Conservation (phyloP, 35 echinoderm and acorn worm genomes). For the Ptychodera flava region DNA sequence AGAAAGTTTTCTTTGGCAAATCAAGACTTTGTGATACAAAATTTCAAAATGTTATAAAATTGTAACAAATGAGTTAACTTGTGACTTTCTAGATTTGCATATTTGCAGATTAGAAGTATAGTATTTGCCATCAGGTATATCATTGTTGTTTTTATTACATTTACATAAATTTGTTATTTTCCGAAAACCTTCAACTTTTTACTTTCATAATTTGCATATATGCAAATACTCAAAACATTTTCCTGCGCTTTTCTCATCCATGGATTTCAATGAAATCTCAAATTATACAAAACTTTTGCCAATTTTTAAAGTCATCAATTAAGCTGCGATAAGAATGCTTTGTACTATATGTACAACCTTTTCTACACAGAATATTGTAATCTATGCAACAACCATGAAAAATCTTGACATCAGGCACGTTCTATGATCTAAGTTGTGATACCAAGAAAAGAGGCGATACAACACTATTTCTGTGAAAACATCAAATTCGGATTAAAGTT, state of each 20-base stretch:
- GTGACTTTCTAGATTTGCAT: neutral
- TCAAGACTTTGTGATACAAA: too few relatives aligned
- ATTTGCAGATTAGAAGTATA: neutral
- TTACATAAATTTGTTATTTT: too few relatives aligned
- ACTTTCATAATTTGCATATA: conserved; percentile 2
- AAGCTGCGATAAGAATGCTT: neutral
- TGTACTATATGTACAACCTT: neutral
- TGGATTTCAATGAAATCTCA: neutral
- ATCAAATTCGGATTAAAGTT: too few relatives aligned
- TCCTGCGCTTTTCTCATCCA: too few relatives aligned
- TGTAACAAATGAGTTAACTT: neutral
- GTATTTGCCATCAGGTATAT: neutral
- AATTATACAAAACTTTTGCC: neutral
- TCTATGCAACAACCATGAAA: neutral
- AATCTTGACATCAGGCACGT: neutral
- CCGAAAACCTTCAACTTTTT: too few relatives aligned
- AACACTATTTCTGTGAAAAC: too few relatives aligned
- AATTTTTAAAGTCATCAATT: neutral
- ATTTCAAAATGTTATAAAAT: neutral
- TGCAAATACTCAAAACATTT: too few relatives aligned
- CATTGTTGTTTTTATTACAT: neutral
- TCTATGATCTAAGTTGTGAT: too few relatives aligned
- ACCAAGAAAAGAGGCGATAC: too few relatives aligned
- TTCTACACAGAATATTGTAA: neutral
- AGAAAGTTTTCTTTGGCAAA: too few relatives aligned